These are phyloP conservation scores for Aphidius ervi DNA, from an alignment of 1,140 invertebrate genomes.

Conservation along the genomic window DNA sequence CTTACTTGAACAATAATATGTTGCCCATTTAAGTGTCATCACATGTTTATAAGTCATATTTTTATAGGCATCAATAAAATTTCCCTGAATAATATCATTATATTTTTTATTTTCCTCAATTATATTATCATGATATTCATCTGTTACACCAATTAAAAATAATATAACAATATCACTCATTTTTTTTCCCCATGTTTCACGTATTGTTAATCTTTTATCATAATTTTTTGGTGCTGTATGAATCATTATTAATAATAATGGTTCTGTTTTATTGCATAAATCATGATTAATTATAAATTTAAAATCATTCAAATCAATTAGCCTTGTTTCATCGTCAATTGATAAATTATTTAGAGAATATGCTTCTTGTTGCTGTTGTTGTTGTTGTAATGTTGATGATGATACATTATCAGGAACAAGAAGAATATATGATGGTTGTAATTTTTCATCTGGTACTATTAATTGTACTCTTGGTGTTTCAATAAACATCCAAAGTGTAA, in stretches of 20 bases:
- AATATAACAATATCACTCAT: slow-evolving; percentile 53
- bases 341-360: slow-evolving; percentile 37
- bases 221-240: slow-evolving; percentile 66
- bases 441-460: slow-evolving; percentile 21
- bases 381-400: slow-evolving; percentile 21
- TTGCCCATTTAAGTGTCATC: slow-evolving; percentile 78
- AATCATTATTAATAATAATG: slow-evolving; percentile 61
- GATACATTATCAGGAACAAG: slow-evolving; percentile 32
- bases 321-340: slow-evolving; percentile 44
- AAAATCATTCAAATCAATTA: slow-evolving; percentile 60
- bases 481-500: slow-evolving; percentile 36
- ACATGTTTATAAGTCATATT: slow-evolving; percentile 87
- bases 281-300: slow-evolving; percentile 56
- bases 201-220: slow-evolving; percentile 58
- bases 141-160: slow-evolving; percentile 66
- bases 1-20: slow-evolving; percentile 61
- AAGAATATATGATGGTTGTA: slow-evolving; percentile 31
- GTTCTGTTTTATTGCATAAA: slow-evolving; percentile 50
- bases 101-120: slow-evolving; percentile 59
- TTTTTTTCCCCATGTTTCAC: slow-evolving; percentile 65
- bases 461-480: slow-evolving; percentile 24
- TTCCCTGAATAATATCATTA: slow-evolving; percentile 74
- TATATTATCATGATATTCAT: slow-evolving; percentile 52
- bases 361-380: slow-evolving; percentile 10
- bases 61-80: slow-evolving; percentile 73